Conservation (phyloP, 1,140 invertebrate genomes). For the Drosophila hydei region DNA sequence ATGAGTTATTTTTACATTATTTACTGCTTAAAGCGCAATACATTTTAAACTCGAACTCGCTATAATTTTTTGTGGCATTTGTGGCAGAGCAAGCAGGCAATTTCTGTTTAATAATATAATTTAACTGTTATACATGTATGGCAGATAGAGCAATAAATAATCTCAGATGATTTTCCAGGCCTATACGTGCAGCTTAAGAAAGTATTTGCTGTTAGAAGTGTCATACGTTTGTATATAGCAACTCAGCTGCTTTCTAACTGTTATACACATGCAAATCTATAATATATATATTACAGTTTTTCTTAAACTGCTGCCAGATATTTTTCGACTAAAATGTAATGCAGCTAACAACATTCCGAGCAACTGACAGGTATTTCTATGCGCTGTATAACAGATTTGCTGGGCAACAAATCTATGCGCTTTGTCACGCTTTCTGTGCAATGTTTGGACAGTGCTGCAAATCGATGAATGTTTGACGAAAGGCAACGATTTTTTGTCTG, state of each 20-base stretch:
- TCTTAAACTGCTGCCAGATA: not conserved
- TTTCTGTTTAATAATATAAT: too few relatives aligned
- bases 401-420: slow-evolving; percentile 19
- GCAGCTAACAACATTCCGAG: not conserved
- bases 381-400: not conserved
- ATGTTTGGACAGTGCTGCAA: slow-evolving; percentile 55
- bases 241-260: too few relatives aligned
- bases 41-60: slow-evolving; percentile 47
- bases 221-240: too few relatives aligned
- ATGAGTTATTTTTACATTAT: slow-evolving; percentile 34
- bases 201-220: too few relatives aligned
- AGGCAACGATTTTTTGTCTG: slow-evolving; percentile 40
- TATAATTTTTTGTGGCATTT: slow-evolving; percentile 43
- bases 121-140: too few relatives aligned
- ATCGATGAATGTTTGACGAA: slow-evolving; percentile 39
- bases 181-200: too few relatives aligned
- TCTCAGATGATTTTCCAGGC: too few relatives aligned
- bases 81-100: too few relatives aligned
- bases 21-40: slow-evolving; percentile 31
- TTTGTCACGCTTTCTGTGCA: slow-evolving; percentile 22
- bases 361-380: not conserved
- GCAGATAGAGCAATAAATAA: too few relatives aligned
- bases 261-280: too few relatives aligned
- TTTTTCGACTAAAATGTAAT: not conserved
- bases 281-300: too few relatives aligned